Conservation (phyloP, 1,140 invertebrate species). For the Temnothorax curvispinosus region DNA sequence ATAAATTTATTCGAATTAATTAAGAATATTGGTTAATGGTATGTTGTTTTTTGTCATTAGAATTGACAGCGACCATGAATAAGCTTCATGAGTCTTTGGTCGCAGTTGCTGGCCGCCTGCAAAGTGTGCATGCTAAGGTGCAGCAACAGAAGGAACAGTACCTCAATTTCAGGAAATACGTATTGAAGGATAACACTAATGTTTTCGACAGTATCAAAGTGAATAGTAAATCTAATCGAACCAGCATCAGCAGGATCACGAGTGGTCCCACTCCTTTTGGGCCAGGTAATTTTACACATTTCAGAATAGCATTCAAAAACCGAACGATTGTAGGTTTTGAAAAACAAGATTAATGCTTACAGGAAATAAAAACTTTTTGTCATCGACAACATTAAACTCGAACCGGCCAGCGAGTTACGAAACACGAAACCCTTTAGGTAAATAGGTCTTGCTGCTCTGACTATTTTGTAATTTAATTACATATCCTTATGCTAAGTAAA, state of each 20-base stretch:
- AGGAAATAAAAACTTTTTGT: conserved; percentile 83
- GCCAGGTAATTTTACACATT: conserved; percentile 79
- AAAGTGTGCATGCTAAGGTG: conserved; percentile 91
- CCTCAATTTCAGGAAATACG: conserved; percentile 91
- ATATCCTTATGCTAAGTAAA: conserved; percentile 56
- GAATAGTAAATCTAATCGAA: conserved; percentile 77
- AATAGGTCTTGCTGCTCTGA: conserved; percentile 60
- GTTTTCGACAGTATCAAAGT: conserved; percentile 89
- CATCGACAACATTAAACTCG: conserved; percentile 78
- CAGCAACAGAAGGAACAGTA: conserved; percentile 94
- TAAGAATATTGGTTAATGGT: neutral
- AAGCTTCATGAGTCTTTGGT: conserved; percentile 94
- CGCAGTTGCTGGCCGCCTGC: conserved; percentile 93
- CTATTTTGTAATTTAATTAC: conserved; percentile 38
- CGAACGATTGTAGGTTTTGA: conserved; percentile 29
- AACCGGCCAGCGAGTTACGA: conserved; percentile 79
- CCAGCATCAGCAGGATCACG: conserved; percentile 81
- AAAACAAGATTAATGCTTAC: conserved; percentile 57
- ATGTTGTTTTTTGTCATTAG: conserved; percentile 83
- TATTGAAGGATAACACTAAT: conserved; percentile 92
- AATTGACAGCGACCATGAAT: conserved; percentile 90
- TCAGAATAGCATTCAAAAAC: neutral
- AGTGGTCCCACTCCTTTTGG: conserved; percentile 88
- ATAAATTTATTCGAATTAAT: neutral
- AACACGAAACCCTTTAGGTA: conserved; percentile 83